These are phyloP conservation scores for Sarcophaga rosellei DNA, from an alignment of 2,888 invertebrate genomes.

Conservation along the genomic window DNA sequence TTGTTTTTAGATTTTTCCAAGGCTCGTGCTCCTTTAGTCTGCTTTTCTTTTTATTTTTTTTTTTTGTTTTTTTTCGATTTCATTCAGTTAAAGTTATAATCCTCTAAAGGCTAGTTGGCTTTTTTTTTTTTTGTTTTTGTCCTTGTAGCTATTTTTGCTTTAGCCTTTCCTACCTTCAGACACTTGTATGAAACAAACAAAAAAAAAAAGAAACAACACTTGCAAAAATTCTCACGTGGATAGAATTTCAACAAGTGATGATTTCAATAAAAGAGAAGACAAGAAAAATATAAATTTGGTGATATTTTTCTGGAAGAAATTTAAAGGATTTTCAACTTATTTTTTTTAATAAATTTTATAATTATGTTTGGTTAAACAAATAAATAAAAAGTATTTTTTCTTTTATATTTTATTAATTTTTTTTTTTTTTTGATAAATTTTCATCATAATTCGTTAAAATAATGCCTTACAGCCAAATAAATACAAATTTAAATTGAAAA, in stretches of 20 bases:
- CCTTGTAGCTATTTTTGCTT: background rate
- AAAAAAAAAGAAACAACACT: conserved; percentile 71
- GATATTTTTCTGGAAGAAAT: conserved; percentile 7
- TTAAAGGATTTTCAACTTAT: conserved; percentile 52
- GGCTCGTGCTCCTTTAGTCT: background rate
- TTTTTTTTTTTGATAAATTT: too few species aligned
- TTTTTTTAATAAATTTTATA: conserved; percentile 65
- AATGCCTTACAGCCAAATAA: conserved; percentile 55
- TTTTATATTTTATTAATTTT: too few species aligned
- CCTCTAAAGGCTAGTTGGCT: conserved; percentile 62
- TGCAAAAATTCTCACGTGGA: conserved; percentile 79
- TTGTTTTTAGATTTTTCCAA: background rate
- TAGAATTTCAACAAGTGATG: conserved; percentile 77
- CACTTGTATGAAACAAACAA: background rate
- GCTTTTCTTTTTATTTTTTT: conserved; percentile 14
- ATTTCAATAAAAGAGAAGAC: background rate
- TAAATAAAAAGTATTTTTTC: conserved; percentile 44
- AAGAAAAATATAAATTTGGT: background rate
- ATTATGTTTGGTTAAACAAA: conserved; percentile 42
- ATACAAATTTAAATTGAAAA: conserved; percentile 55
- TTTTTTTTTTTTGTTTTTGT: conserved; percentile 2
- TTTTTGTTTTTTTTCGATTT: conserved; percentile 19
- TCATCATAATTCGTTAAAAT: conserved; percentile 70
- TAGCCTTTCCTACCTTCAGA: background rate
- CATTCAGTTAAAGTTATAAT: conserved; percentile 51